These are phyloP conservation scores for Otolemur garnettii DNA, from an alignment of 2,113 vertebrate genomes.

Conservation along the genomic window DNA sequence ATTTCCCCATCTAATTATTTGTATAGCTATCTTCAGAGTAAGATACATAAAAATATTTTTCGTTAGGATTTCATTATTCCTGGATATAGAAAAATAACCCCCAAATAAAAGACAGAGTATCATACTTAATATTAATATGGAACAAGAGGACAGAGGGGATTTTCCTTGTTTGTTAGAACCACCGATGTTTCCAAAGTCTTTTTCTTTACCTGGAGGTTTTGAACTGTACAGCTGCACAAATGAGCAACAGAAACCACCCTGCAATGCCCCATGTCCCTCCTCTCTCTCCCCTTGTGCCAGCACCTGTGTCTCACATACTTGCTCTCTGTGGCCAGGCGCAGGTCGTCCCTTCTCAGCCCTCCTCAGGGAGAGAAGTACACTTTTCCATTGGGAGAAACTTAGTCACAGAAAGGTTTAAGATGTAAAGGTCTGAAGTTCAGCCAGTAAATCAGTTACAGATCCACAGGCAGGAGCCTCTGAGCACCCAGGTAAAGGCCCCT, in stretches of 20 bases:
- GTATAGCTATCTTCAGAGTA: background rate
- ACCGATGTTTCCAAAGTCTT: background rate
- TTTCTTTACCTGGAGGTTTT: background rate
- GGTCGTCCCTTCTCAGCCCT: background rate
- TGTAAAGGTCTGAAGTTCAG: background rate
- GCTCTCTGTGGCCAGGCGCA: background rate
- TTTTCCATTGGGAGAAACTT: conserved; percentile 49
- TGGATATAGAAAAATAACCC: background rate
- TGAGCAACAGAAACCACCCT: background rate
- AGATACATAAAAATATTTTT: background rate
- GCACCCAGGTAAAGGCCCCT: accelerated
- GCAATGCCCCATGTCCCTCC: background rate
- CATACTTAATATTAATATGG: background rate
- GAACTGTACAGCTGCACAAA: background rate
- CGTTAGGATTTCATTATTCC: background rate
- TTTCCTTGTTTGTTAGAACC: background rate
- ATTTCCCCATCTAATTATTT: background rate
- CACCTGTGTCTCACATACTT: background rate
- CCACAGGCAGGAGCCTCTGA: background rate
- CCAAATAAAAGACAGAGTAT: background rate
- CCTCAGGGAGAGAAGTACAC: background rate
- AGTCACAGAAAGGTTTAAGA: conserved; percentile 46
- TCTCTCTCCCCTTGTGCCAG: too few species aligned
- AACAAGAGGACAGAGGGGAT: background rate
- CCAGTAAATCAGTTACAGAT: background rate